Evolutionary conservation across 2,797 vertebrate species (phyloP).

Genomic region (Apodemus agrarius): DNA sequence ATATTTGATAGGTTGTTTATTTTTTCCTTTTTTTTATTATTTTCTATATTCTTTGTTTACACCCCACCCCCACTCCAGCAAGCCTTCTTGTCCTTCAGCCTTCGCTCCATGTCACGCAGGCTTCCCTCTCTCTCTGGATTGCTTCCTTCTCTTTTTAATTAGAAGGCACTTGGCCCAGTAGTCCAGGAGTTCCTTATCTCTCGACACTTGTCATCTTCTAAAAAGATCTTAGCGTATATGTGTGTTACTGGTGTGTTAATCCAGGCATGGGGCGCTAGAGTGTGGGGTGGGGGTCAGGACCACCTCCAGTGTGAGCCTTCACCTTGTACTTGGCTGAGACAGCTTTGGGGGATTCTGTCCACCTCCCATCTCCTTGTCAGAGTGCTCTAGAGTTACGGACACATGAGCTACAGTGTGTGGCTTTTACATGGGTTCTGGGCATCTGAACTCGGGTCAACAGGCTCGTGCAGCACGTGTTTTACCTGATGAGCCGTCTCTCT

Average conservation of each 20-base stretch:
- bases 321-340: background rate
- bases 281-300: background rate
- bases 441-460: background rate
- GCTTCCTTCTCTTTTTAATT: slow-evolving; percentile 30
- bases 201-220: background rate
- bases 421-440: background rate
- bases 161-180: background rate
- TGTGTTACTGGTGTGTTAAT: background rate
- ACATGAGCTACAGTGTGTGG: background rate
- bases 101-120: background rate
- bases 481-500: background rate
- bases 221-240: background rate
- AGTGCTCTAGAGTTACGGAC: background rate
- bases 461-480: background rate
- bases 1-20: background rate
- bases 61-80: background rate
- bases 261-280: background rate
- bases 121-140: background rate
- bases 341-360: background rate
- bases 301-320: background rate
- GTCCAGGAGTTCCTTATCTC: slow-evolving; percentile 17
- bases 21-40: too few species aligned
- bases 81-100: background rate
- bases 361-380: background rate
- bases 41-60: too few species aligned